Evolutionary conservation across 2,113 vertebrate genomes (phyloP).

Genomic region (Apodemus sylvaticus): DNA sequence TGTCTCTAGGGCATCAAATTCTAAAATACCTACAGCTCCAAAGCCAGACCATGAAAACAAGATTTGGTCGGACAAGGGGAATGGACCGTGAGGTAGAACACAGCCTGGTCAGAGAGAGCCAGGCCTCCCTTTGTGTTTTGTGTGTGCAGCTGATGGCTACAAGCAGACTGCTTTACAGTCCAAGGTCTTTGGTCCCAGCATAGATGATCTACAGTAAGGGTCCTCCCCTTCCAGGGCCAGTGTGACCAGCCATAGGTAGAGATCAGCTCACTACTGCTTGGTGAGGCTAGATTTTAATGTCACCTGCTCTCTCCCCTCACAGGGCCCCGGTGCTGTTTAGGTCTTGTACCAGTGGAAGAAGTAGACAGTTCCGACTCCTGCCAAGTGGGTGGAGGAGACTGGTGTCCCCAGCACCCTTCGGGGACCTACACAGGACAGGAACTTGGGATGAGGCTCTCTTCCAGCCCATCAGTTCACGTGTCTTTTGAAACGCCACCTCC

Average conservation of each 20-base stretch:
- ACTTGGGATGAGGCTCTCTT: slow-evolving; percentile 79
- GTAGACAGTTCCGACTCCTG: slow-evolving; percentile 81
- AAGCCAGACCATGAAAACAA: background rate
- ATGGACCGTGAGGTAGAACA: background rate
- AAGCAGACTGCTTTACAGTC: background rate
- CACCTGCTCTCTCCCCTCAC: slow-evolving; percentile 55
- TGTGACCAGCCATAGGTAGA: background rate
- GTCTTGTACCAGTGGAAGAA: slow-evolving; percentile 89
- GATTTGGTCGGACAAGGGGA: background rate
- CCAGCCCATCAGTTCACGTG: slow-evolving; percentile 78
- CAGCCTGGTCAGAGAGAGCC: background rate
- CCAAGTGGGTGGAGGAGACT: slow-evolving; percentile 80
- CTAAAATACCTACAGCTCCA: background rate
- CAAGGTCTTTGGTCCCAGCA: background rate
- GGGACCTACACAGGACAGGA: slow-evolving; percentile 76
- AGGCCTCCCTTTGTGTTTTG: background rate
- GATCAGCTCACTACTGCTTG: too few relatives aligned
- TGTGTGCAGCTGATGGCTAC: background rate
- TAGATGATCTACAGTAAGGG: background rate
- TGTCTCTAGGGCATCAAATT: background rate
- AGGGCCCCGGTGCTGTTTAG: slow-evolving; percentile 86
- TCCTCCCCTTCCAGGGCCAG: background rate
- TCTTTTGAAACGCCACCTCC: slow-evolving; percentile 84
- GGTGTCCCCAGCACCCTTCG: slow-evolving; percentile 73
- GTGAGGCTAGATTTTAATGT: background rate